These are phyloP conservation scores for Cardiocondyla obscurior DNA, from an alignment of 1,140 invertebrate species.

Conservation along the genomic window DNA sequence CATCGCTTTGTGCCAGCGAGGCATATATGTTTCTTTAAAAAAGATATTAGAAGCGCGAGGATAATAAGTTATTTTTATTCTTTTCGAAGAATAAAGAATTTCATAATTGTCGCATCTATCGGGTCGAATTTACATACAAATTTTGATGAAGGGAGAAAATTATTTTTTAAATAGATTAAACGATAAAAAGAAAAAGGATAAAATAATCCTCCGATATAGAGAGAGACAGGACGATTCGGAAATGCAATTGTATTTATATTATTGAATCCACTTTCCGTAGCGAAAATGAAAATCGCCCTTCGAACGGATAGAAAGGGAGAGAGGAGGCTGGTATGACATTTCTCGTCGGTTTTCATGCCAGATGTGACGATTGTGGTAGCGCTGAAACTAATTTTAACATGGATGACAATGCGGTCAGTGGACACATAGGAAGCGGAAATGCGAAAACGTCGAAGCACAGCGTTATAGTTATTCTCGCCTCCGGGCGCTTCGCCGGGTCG, in stretches of 20 bases:
- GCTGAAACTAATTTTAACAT: conserved; percentile 67
- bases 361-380: conserved; percentile 64
- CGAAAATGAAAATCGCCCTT: conserved; percentile 58
- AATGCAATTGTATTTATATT: conserved; percentile 73
- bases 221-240: conserved; percentile 64
- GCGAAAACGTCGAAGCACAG: conserved; percentile 46
- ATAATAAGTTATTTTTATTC: background rate
- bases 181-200: conserved; percentile 46
- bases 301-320: conserved; percentile 20
- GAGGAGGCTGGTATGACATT: background rate
- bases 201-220: conserved; percentile 34
- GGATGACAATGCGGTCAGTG: conserved; percentile 60
- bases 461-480: conserved; percentile 37
- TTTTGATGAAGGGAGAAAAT: conserved; percentile 13
- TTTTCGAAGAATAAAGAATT: conserved; percentile 43
- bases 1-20: background rate
- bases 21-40: background rate
- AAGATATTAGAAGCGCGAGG: background rate
- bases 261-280: conserved; percentile 61
- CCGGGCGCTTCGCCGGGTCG: conserved; percentile 12
- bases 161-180: conserved; percentile 34
- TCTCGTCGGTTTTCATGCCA: conserved; percentile 35
- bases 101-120: conserved; percentile 43
- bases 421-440: background rate
- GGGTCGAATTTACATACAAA: conserved; percentile 23